phyloP scores from a whole-genome alignment of 2,113 vertebrate genomes.

The Narcine bancroftii region DNA sequence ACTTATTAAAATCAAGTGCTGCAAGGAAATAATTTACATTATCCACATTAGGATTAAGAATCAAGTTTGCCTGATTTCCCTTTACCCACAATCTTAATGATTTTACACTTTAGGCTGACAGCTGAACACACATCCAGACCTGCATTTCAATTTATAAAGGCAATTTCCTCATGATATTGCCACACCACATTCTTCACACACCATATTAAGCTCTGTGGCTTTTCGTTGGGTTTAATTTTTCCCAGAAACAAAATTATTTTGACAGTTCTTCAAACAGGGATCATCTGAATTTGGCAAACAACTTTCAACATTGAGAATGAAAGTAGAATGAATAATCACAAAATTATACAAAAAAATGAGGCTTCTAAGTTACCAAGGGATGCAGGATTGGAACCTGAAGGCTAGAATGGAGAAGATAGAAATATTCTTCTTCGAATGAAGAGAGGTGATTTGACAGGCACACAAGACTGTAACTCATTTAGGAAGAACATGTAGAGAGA shows the following conservation, averaged over 20 bases:
- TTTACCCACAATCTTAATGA: conserved; percentile 41
- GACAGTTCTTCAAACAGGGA: not conserved
- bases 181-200: not conserved
- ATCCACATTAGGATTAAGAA: conserved; percentile 40
- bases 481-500: too few species aligned
- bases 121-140: conserved; percentile 61
- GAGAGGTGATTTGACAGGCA: too few species aligned
- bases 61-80: conserved; percentile 40
- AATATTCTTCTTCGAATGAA: too few species aligned
- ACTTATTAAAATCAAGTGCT: not conserved
- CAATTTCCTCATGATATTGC: not conserved
- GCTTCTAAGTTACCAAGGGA: not conserved
- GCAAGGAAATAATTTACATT: conserved; percentile 40
- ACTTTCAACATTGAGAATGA: not conserved
- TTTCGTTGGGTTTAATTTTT: not conserved
- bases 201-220: not conserved
- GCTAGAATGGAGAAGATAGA: too few species aligned
- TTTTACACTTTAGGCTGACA: conserved; percentile 47
- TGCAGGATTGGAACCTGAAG: too few species aligned
- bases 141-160: conserved; percentile 40
- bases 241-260: not conserved
- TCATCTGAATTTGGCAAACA: not conserved
- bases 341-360: not conserved
- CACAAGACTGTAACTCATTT: too few species aligned
- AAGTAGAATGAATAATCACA: not conserved